Evolutionary conservation across 2,113 vertebrate species (phyloP).

Genomic region (Mesocricetus auratus): DNA sequence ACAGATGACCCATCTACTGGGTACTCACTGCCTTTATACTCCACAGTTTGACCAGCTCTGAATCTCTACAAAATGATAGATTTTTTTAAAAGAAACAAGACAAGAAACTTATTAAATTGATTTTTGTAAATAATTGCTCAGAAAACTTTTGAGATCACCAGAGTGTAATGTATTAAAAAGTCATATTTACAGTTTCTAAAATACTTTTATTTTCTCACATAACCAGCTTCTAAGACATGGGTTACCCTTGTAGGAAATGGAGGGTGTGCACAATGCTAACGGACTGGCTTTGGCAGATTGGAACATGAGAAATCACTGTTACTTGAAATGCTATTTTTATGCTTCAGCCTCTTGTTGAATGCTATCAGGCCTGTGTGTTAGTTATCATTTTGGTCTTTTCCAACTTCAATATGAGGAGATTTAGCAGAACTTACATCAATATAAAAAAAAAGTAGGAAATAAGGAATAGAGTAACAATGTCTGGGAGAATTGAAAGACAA

Average conservation of each 20-base stretch:
- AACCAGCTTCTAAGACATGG: background rate
- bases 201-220: background rate
- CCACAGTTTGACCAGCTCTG: background rate
- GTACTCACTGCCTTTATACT: background rate
- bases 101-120: background rate
- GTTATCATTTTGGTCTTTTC: background rate
- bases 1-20: background rate
- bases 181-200: background rate
- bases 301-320: background rate
- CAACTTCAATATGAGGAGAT: background rate
- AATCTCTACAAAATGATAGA: background rate
- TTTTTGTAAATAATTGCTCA: background rate
- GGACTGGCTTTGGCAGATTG: background rate
- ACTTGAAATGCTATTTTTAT: background rate
- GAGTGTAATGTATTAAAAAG: background rate
- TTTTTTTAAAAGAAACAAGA: background rate
- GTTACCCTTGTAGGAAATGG: background rate
- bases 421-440: background rate
- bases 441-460: background rate
- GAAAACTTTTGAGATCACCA: background rate
- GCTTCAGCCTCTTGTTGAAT: background rate
- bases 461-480: rapidly evolving
- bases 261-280: background rate
- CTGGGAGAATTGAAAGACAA: background rate
- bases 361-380: background rate